Percentiles rank a stretch among this genome's conserved stretches.
These are phyloP conservation scores for Plutomurus gul DNA, from an alignment of 1,140 invertebrate species.

Conservation along the genomic window DNA sequence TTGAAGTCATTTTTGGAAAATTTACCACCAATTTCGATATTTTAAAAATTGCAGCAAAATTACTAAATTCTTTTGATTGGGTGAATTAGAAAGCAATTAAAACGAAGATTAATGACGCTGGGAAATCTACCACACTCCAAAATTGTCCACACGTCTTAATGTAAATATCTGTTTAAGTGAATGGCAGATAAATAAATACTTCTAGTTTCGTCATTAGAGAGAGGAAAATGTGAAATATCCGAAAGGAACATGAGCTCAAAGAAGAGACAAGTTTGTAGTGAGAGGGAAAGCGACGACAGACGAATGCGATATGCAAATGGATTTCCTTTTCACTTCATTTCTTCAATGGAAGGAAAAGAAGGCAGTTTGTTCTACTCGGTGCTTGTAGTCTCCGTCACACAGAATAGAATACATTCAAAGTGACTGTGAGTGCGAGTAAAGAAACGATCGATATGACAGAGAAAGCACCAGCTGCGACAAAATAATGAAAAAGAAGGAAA, in stretches of 20 bases:
- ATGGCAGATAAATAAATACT: too few species aligned
- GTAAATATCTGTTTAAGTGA: too few species aligned
- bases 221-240: neutral
- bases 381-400: neutral
- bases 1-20: too few species aligned
- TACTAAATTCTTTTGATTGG: too few species aligned
- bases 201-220: too few species aligned
- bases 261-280: neutral
- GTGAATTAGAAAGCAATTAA: too few species aligned
- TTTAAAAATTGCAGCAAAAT: too few species aligned
- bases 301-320: constrained; percentile 35
- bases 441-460: constrained; percentile 39
- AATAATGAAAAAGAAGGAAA: constrained; percentile 44
- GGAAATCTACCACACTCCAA: neutral
- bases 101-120: too few species aligned
- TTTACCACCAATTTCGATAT: too few species aligned
- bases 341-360: neutral
- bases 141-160: too few species aligned
- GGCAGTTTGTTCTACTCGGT: neutral
- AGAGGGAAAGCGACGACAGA: neutral
- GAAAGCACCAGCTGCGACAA: constrained; percentile 43
- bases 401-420: neutral
- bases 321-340: constrained; percentile 36
- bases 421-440: constrained; percentile 11
- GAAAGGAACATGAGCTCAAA: neutral